Percentiles rank a stretch among this genome's conserved stretches.
These are phyloP conservation scores for Furcifer pardalis DNA, from an alignment of 2,797 vertebrate species.

Conservation along the genomic window DNA sequence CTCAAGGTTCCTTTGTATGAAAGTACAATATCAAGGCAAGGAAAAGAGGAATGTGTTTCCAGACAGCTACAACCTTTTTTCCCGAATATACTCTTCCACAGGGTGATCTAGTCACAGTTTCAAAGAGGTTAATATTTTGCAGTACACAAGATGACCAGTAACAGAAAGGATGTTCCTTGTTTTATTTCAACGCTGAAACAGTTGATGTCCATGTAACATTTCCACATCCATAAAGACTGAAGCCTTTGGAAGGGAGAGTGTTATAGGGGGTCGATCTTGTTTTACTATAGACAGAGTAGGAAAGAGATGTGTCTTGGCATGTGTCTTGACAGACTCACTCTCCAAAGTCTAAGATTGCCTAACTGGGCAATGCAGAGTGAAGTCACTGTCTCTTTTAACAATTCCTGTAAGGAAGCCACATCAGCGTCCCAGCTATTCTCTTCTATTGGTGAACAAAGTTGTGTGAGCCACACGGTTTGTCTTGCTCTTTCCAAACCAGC, in stretches of 20 bases:
- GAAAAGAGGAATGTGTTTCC: not conserved
- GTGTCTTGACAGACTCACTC: too few relatives aligned
- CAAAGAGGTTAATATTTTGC: not conserved
- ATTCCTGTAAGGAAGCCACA: not conserved
- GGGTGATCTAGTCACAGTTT: too few relatives aligned
- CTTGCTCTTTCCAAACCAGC: not conserved
- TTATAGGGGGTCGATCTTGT: not conserved
- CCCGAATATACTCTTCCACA: not conserved
- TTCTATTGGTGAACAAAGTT: not conserved
- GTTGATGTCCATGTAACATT: not conserved
- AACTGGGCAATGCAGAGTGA: not conserved
- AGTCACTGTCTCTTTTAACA: not conserved
- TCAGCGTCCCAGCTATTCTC: not conserved
- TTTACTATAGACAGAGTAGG: not conserved
- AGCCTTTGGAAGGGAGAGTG: too few relatives aligned
- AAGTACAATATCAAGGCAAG: not conserved
- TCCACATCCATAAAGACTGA: not conserved
- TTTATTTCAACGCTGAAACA: not conserved
- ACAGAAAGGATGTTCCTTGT: not conserved
- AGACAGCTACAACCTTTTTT: not conserved
- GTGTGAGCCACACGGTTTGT: not conserved
- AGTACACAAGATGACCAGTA: not conserved
- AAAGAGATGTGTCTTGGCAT: not conserved
- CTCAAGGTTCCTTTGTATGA: not conserved
- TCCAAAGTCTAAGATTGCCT: not conserved